Evolutionary conservation across 1,140 invertebrate species (phyloP), one percentile per base, ranked within the genome.

Genomic region (Drosophila suzukii): DNA sequence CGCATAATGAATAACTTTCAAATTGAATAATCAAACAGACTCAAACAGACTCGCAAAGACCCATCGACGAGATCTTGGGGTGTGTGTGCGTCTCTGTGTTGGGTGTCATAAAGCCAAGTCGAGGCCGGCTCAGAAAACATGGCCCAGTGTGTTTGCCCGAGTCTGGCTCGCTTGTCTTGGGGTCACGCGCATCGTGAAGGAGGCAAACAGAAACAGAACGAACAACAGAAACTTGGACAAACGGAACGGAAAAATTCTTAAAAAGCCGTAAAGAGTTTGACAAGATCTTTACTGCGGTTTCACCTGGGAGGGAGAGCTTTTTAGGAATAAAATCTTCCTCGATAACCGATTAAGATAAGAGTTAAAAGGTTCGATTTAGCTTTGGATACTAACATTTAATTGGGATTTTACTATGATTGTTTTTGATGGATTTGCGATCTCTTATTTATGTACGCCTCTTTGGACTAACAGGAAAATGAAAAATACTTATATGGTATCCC

Each of bases 1-100:
- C 84, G 85, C 86, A 89, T 89, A 88, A 89, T 89, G 84, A 88
- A 88, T 88, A 88, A 88, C 84, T 89, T 88, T 88, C 84, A 88
- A 88, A 88, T 88, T 88, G 84, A 88, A 88, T 88, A 82, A 88
- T 88, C 84, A 88, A 88, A 88, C 85, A 78, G 79, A 75, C 68
- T 60, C 51, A 88, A 88, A 88, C 85, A 75, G 79, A 75, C 68
- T 60, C 51, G 51, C 61, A 62, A 39, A 53, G 55, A 66, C 50
- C 71, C 57, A 75, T 77, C 65, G 67, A 68, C 65, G 67, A 74
- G 76, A 78, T 59, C 36, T 59, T 20, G 17, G 36, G 6, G 34
- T 38, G 39, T 41, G 41, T 50, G 17, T 34, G 46, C 38, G 34
- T 66, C 10, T 66, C 56, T 41, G 55, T 36, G 70, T 73, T 61